Base-by-base conservation (phyloP, 2,888 invertebrate genomes). In the Drosophila pegasa region DNA sequence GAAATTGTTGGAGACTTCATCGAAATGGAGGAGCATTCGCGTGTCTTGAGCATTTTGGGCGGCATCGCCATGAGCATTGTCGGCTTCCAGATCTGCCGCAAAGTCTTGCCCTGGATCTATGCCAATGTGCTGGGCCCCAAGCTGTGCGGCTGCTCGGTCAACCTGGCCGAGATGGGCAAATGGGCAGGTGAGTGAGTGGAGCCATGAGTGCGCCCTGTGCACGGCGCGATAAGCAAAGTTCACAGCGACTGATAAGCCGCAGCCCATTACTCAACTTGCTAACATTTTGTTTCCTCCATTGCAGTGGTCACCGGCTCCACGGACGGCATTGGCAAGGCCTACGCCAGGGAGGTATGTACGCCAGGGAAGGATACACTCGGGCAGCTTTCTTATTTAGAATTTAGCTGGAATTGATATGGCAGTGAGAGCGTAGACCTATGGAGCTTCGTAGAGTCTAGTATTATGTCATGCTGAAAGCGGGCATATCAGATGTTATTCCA, bases 251-350 rank as follows among this genome's bases (percentile, higher is more conserved):
- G 80, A 71, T 63, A 75, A 66, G 51, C 20, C 0, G 7, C 41
- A 10, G 10, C 27, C 10, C 12, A 41, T 66, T 71, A 70, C 47
- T 62, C 41, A 22, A 20, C 35, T 40, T 38, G 48, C 10, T 57
- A n/a, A 31, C 9, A 37, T 16, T 4, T 18, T 12, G 1, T 35
- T 3, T 12, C n/a, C 20, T 40, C 10, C 41, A 10, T 89, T 95
- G 47, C 93, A 96, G 97, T 98, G 83, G 93, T 98, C 14, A 98
- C 98, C 16, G 98, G 98, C 12, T 95, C 96, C 14, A 97, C 97
- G 0, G 97, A 97, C 93, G 98, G 98, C 4, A 95, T 98, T 71
- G 98, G 98, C 72, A 97, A 97, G 91, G 96, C 97, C 20, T 98
- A 96, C 88, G 97, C 96, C 0, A 94, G 94, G 90, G 94, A 95